Percentiles rank a stretch among this genome's conserved stretches.
These are phyloP conservation scores for Bombus ignitus DNA, from an alignment of 1,140 invertebrate species.

Conservation along the genomic window DNA sequence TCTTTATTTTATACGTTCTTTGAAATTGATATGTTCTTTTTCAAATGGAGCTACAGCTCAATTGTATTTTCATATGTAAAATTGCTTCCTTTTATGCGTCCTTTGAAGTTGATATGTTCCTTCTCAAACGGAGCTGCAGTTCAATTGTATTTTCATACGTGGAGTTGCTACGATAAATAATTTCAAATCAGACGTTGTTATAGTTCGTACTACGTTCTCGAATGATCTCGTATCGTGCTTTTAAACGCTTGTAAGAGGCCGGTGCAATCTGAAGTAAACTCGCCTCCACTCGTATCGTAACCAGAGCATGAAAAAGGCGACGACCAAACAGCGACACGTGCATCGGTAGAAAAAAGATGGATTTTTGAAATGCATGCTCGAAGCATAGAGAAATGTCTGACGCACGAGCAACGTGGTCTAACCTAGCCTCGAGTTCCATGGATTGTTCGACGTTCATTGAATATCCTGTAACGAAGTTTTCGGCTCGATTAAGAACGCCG, in stretches of 20 bases:
- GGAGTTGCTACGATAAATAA: not conserved
- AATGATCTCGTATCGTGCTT: constrained; percentile 49
- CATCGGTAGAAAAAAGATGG: constrained; percentile 25
- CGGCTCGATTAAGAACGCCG: constrained; percentile 27
- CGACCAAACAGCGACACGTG: constrained; percentile 60
- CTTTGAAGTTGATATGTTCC: not conserved
- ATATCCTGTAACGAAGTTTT: constrained; percentile 25
- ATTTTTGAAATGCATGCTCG: constrained; percentile 9
- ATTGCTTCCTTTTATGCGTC: not conserved
- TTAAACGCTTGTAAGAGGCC: constrained; percentile 44
- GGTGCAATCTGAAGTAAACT: constrained; percentile 50
- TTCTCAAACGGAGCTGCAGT: not conserved
- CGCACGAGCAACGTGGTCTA: constrained; percentile 12
- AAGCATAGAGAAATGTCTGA: constrained; percentile 12
- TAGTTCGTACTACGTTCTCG: constrained; percentile 15
- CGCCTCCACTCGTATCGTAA: constrained; percentile 62
- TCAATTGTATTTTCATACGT: too few species aligned
- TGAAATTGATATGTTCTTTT: not conserved
- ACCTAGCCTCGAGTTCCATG: constrained; percentile 29
- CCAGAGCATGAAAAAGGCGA: constrained; percentile 73
- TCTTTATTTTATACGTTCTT: not conserved
- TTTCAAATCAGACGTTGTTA: not conserved
- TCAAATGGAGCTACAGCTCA: not conserved
- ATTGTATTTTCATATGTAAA: not conserved
- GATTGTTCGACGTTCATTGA: constrained; percentile 39